These are phyloP conservation scores for Isurus oxyrinchus DNA, from an alignment of 2,113 vertebrate genomes.

Conservation along the genomic window DNA sequence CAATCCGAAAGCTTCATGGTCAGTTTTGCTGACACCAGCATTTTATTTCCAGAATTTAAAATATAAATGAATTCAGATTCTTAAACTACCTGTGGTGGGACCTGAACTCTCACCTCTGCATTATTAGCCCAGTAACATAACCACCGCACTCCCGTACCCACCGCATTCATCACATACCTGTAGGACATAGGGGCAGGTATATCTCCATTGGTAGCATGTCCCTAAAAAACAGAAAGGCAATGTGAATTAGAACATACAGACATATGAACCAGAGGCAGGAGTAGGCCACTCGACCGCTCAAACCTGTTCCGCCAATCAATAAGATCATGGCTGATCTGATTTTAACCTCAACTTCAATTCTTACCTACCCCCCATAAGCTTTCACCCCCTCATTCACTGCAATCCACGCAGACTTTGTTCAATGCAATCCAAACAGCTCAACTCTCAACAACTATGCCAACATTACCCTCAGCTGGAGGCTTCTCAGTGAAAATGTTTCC, in stretches of 20 bases:
- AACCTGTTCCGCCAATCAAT: too few species aligned
- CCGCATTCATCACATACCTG: constrained; percentile 49
- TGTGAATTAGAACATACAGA: neutral
- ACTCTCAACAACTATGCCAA: neutral
- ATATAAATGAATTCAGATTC: neutral
- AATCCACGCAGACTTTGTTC: neutral
- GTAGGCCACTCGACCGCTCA: too few species aligned
- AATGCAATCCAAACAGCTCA: neutral
- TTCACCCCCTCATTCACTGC: too few species aligned
- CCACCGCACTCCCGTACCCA: neutral
- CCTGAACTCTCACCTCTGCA: neutral
- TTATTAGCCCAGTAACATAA: neutral
- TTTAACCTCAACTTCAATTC: too few species aligned
- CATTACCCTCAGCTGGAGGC: neutral
- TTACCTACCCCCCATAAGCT: too few species aligned
- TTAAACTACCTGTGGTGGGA: neutral
- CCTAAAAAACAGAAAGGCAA: constrained; percentile 44
- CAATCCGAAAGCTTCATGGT: neutral
- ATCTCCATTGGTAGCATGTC: constrained; percentile 47
- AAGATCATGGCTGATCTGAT: too few species aligned
- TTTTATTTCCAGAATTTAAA: neutral
- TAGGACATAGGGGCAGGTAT: constrained; percentile 42
- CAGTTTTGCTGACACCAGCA: neutral
- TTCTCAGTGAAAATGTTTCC: neutral
- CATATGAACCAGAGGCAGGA: too few species aligned